A percentile compares a stretch with the other conserved stretches of the same genome.
These are phyloP conservation scores for Philhelius pedissequus DNA, from an alignment of 2,888 invertebrate species.

Conservation along the genomic window DNA sequence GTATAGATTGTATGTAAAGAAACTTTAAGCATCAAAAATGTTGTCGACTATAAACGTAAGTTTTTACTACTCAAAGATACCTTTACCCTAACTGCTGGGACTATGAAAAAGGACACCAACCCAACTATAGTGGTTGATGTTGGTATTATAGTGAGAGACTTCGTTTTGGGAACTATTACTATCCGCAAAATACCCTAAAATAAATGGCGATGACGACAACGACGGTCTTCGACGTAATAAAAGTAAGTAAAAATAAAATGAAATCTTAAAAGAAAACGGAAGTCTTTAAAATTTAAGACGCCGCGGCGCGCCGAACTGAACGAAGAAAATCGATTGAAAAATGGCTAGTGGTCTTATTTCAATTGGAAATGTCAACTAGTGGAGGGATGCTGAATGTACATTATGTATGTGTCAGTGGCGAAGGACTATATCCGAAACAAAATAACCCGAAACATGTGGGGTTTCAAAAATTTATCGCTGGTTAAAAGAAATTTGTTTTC, in stretches of 20 bases:
- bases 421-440: no score
- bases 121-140: not conserved
- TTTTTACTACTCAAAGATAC: conserved; percentile 53
- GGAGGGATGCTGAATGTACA: no score
- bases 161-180: conserved; percentile 22
- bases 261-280: not conserved
- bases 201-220: not conserved
- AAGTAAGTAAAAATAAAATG: not conserved
- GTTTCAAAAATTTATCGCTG: no score
- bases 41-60: conserved; percentile 59
- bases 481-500: no score
- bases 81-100: not conserved
- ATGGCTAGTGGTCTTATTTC: not conserved
- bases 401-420: no score
- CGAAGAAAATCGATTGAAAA: not conserved
- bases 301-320: not conserved
- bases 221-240: not conserved
- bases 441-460: no score
- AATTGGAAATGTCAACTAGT: not conserved
- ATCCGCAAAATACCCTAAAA: conserved; percentile 32
- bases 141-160: not conserved
- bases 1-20: not conserved
- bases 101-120: not conserved
- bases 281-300: not conserved
- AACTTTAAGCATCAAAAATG: conserved; percentile 63